A percentile compares a stretch with the other conserved stretches of the same genome.
Conservation (phyloP, 1,140 invertebrate species). For the Lepidurus couesii region DNA sequence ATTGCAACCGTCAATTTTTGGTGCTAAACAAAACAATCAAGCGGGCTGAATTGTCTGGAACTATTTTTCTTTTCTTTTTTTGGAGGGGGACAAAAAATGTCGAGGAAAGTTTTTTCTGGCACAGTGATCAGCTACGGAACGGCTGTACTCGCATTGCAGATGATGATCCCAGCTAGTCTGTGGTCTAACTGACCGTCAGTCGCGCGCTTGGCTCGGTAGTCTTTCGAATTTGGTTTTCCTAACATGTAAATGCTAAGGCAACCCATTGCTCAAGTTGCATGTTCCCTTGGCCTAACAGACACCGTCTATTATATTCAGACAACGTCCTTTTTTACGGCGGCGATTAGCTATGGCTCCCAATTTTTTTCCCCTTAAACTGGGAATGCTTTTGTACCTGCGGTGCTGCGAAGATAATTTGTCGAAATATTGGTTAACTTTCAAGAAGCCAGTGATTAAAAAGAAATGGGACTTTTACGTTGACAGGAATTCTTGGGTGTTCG, state of each 20-base stretch:
- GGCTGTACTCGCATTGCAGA: constrained; percentile 5
- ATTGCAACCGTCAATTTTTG: not conserved
- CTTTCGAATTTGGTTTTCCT: not conserved
- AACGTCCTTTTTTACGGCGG: constrained; percentile 9
- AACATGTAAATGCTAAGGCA: not conserved
- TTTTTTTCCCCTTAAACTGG: not conserved
- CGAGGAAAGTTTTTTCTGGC: not conserved
- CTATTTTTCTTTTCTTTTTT: no score
- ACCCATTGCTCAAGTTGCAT: constrained; percentile 2
- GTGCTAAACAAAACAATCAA: no score
- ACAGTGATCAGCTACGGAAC: not conserved
- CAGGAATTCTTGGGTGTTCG: not conserved
- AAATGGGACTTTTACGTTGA: not conserved
- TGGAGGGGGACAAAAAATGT: no score
- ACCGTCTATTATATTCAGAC: constrained; percentile 12
- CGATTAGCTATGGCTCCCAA: constrained; percentile 21
- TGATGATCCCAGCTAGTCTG: constrained; percentile 9
- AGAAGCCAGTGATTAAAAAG: not conserved
- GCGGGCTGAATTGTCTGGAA: no score
- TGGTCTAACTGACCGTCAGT: constrained; percentile 18
- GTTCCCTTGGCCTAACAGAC: constrained; percentile 5
- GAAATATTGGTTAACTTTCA: not conserved
- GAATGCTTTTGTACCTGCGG: not conserved
- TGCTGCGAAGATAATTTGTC: not conserved
- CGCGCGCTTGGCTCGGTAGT: not conserved